Conservation (phyloP, 2,797 vertebrate genomes). For the Peromyscus attwateri region DNA sequence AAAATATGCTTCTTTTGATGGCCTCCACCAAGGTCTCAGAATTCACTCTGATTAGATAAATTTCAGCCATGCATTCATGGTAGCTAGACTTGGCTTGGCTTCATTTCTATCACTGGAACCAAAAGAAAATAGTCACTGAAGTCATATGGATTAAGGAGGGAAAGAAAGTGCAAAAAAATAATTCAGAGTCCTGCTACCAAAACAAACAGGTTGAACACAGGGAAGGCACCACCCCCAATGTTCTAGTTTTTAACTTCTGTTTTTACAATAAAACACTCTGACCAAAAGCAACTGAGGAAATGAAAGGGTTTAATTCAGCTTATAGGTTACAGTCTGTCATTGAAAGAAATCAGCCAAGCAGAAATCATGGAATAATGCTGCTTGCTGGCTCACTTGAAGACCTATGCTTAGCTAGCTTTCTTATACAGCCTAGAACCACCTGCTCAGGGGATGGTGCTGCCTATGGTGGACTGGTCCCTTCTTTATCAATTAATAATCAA, state of each 20-base stretch:
- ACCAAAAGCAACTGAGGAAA: neutral
- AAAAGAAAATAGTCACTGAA: slow-evolving; percentile 1
- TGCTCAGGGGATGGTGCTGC: neutral
- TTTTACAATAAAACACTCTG: neutral
- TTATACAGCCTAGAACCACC: neutral
- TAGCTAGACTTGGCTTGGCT: neutral
- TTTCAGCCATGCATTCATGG: neutral
- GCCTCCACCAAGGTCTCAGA: neutral
- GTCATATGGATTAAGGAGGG: neutral
- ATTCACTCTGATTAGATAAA: slow-evolving; percentile 8
- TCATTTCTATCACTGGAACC: neutral
- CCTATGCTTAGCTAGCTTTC: neutral
- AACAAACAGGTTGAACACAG: neutral
- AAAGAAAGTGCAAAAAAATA: neutral
- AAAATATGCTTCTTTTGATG: neutral
- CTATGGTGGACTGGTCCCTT: neutral
- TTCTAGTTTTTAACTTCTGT: neutral
- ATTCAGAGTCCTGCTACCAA: neutral
- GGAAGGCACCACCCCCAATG: neutral
- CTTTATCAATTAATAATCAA: neutral
- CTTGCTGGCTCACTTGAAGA: neutral
- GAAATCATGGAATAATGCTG: neutral
- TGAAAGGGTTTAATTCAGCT: neutral
- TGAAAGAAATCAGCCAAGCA: neutral
- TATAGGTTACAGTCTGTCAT: neutral